Evolutionary conservation across 1,140 invertebrate species (phyloP).

Genomic region (Calephelis nemesis): DNA sequence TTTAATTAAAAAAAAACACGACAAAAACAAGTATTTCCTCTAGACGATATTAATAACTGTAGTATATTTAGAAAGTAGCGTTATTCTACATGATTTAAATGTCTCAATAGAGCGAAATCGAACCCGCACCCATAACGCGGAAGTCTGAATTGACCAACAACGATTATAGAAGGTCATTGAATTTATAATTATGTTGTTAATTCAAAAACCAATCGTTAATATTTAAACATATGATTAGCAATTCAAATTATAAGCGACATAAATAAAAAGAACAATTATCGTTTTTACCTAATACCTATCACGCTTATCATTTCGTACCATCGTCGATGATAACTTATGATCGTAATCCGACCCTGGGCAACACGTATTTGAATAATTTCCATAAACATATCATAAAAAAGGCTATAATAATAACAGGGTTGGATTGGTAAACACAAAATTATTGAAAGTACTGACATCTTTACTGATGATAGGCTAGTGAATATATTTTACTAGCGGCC

Average conservation of each 20-base stretch:
- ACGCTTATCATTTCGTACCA: constrained; percentile 11
- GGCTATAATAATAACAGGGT: background rate
- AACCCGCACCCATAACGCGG: constrained; percentile 4
- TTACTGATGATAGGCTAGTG: no score
- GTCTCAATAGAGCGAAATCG: background rate
- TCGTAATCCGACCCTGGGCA: constrained; percentile 1
- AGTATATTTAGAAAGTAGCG: background rate
- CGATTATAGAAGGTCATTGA: background rate
- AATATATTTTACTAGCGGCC: no score
- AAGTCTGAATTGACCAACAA: constrained; percentile 6
- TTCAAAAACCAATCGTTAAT: background rate
- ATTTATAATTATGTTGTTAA: constrained; percentile 10
- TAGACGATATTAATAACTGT: no score
- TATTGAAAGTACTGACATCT: no score
- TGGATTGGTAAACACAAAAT: background rate
- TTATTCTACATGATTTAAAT: constrained; percentile 1
- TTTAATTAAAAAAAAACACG: no score
- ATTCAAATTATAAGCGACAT: background rate
- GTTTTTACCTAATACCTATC: constrained; percentile 9
- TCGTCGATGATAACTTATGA: constrained; percentile 10
- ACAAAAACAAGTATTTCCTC: no score
- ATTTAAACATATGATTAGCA: background rate
- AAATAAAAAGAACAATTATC: constrained; percentile 2
- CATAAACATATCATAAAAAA: constrained; percentile 13
- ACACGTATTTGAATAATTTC: constrained; percentile 9